Base-by-base conservation (phyloP, 1,140 invertebrate genomes). In the Caenorhabditis briggsae region DNA sequence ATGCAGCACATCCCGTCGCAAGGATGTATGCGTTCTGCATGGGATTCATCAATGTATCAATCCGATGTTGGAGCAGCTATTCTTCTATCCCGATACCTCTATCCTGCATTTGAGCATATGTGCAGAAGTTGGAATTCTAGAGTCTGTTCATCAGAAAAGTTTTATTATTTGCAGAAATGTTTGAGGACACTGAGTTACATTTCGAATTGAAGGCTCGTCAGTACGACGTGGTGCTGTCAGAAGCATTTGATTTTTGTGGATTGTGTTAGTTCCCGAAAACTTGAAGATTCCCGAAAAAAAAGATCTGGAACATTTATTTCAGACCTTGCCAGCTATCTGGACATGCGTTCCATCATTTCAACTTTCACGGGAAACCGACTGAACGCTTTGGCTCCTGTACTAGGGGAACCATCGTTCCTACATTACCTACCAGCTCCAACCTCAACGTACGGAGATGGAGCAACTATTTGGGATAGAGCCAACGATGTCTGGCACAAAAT, bases 401-500 rank as follows among this genome's bases (percentile, higher is more conserved):
- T 70, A 0, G 64, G 64, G 0, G 64, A 70, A 46, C 64, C 64
- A 18, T 70, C 64, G 18, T 70, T 70, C 18, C 18, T 70, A n/a
- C 64, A 70, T 46, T 70, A 70, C 11, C 41, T 70, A 11, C 64
- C 64, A 5, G 64, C 64, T 43, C 64, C 64, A 18, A 70, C 64
- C 3, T 70, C 64, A n/a, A 33, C 18, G n/a, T 61, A 61, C 25
- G 59, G 59, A 11, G 11, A 61, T 9, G 25, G n/a, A 61, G 8
- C 59, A 14, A 61, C 20, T 8, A 61, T 78, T 23, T 78, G 33
- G n/a, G 70, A 78, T 53, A 12, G 70, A 78, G 20, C 33, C 5
- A 78, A 78, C 14, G 33, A 78, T 23, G 9, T 78, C 9, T 78
- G 70, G 70, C 70, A 78, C 20, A 78, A 48, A 50, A 50, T 50